Evolutionary conservation across 2,888 invertebrate species (phyloP).

Genomic region (Euphydryas editha): DNA sequence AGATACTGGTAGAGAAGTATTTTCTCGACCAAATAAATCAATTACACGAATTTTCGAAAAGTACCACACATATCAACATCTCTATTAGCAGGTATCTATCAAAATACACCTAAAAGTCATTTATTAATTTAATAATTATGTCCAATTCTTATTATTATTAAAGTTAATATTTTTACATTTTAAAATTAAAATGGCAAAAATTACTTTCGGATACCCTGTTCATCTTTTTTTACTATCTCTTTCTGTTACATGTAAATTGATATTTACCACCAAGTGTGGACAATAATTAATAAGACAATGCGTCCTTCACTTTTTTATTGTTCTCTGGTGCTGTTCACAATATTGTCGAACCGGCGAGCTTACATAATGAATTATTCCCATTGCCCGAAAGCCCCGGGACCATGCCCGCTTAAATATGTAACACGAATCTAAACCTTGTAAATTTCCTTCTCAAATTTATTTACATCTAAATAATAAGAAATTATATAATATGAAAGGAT

Average conservation of each 20-base stretch:
- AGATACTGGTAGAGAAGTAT: slow-evolving; percentile 53
- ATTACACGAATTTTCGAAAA: slow-evolving; percentile 51
- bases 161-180: no score
- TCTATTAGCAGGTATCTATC: slow-evolving; percentile 56
- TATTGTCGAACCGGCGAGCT: slow-evolving; percentile 7
- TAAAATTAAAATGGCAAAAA: no score
- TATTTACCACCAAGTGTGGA: background rate
- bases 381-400: slow-evolving; percentile 16
- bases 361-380: slow-evolving; percentile 28
- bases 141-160: no score
- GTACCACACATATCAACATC: slow-evolving; percentile 58
- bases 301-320: background rate
- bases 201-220: no score
- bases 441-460: background rate
- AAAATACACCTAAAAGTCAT: slow-evolving; percentile 71
- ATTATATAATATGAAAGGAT: no score
- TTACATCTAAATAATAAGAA: background rate
- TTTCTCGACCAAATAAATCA: slow-evolving; percentile 51
- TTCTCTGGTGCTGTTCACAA: slow-evolving; percentile 10
- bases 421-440: slow-evolving; percentile 14
- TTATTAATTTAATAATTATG: no score
- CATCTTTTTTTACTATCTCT: no score
- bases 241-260: background rate
- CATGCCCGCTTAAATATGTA: slow-evolving; percentile 24
- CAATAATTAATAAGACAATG: background rate